Evolutionary conservation across 1,140 invertebrate genomes (phyloP).

Genomic region (Ceratoteleas bidentatus): DNA sequence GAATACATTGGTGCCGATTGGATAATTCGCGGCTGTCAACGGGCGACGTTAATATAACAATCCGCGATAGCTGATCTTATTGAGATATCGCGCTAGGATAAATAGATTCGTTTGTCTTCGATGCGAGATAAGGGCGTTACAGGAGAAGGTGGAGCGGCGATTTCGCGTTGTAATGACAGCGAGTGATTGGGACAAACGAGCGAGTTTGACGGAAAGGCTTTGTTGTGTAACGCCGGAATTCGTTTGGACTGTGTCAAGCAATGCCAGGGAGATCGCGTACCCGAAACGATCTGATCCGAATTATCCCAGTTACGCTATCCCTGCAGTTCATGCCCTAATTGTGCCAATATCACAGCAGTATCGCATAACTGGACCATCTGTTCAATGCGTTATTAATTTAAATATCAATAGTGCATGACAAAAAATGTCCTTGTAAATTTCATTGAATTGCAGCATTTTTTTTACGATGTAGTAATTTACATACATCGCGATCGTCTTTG

Average conservation of each 20-base stretch:
- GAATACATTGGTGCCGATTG: no score
- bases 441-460: no score
- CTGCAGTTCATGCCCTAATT: conserved; percentile 40
- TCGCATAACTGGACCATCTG: conserved; percentile 34
- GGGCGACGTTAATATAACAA: no score
- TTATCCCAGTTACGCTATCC: conserved; percentile 26
- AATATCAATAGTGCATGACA: no score
- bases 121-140: no score
- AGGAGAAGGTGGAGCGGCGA: background rate
- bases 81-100: no score
- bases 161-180: conserved; percentile 9
- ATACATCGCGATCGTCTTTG: no score
- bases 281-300: conserved; percentile 35
- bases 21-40: no score
- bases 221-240: conserved; percentile 25
- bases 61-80: no score
- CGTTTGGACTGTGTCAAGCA: conserved; percentile 31
- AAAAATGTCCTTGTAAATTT: no score
- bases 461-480: no score
- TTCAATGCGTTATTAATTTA: conserved; percentile 41
- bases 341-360: conserved; percentile 27
- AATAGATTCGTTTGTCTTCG: no score
- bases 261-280: conserved; percentile 31
- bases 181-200: conserved; percentile 12
- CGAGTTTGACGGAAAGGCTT: conserved; percentile 5